These are phyloP conservation scores for Apoda limacodes DNA, from an alignment of 2,888 invertebrate species.

Conservation along the genomic window DNA sequence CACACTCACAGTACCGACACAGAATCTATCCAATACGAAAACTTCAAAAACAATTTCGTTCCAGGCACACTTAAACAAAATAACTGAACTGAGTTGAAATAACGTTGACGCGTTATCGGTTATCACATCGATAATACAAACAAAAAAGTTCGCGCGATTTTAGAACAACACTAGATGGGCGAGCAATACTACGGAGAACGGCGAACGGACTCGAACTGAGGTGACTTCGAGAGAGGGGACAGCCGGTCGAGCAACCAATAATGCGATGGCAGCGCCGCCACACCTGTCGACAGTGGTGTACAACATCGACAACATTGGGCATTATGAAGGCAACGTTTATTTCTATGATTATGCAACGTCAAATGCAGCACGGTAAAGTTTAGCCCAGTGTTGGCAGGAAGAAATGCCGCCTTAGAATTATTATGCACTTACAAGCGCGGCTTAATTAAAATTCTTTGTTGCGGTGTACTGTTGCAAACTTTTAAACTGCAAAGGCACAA, in stretches of 20 bases:
- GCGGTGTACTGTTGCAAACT: no score
- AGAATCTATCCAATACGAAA: slow-evolving; percentile 17
- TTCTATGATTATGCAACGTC: slow-evolving; percentile 26
- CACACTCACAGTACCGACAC: slow-evolving; percentile 42
- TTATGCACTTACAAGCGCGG: slow-evolving; percentile 23
- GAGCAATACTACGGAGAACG: slow-evolving; percentile 37
- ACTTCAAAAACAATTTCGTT: slow-evolving; percentile 2
- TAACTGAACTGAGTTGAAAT: no score
- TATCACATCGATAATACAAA: no score
- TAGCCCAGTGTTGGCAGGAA: slow-evolving; percentile 29
- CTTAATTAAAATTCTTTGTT: slow-evolving; percentile 28
- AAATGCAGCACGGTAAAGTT: slow-evolving; percentile 27
- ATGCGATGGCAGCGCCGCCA: slow-evolving; percentile 33
- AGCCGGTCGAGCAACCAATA: slow-evolving; percentile 17
- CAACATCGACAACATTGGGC: no score
- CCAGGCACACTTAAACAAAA: no score
- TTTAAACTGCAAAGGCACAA: no score
- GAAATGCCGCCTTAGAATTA: slow-evolving; percentile 29
- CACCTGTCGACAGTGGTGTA: slow-evolving; percentile 52
- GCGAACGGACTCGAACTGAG: slow-evolving; percentile 47
- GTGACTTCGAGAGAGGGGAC: slow-evolving; percentile 27
- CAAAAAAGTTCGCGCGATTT: slow-evolving; percentile 54
- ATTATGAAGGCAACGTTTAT: slow-evolving; percentile 27
- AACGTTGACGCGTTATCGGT: no score
- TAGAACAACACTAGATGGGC: no score